phyloP scores from a whole-genome alignment of 2,888 invertebrate genomes.

The Ormyrus nitidulus region DNA sequence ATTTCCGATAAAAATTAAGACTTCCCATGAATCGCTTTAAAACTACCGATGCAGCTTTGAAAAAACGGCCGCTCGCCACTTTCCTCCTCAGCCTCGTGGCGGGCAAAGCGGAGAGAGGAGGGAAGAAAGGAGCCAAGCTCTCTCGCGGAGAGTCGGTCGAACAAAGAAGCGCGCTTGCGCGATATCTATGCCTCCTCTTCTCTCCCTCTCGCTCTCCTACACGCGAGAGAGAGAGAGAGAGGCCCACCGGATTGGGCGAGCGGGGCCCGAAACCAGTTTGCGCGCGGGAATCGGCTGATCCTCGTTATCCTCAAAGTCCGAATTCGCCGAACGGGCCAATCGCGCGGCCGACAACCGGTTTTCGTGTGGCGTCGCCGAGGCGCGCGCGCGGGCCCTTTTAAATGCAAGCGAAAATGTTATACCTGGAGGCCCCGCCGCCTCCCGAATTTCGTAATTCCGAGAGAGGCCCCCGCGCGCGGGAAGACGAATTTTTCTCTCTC shows the following conservation, averaged over 20 bases:
- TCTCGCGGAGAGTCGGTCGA: constrained; percentile 6
- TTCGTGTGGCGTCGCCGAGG: constrained; percentile 17
- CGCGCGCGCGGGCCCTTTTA: constrained; percentile 26
- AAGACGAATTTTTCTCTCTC: too few relatives aligned
- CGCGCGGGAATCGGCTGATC: constrained; percentile 19
- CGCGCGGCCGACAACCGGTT: constrained; percentile 20
- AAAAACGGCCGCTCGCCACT: too few relatives aligned
- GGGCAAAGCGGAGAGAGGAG: not conserved
- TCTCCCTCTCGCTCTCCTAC: too few relatives aligned
- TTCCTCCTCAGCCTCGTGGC: too few relatives aligned
- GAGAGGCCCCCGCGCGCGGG: too few relatives aligned
- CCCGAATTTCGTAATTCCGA: constrained; percentile 7
- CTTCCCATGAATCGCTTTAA: too few relatives aligned
- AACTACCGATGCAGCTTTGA: too few relatives aligned
- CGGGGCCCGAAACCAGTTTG: not conserved
- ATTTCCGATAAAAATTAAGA: too few relatives aligned
- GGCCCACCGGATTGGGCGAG: not conserved
- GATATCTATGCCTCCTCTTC: too few relatives aligned
- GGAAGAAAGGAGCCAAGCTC: not conserved
- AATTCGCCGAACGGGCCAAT: constrained; percentile 33
- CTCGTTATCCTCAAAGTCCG: constrained; percentile 27
- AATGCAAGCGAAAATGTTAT: not conserved
- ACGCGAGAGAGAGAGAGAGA: too few relatives aligned
- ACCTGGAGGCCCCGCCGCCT: not conserved
- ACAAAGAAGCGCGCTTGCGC: constrained; percentile 8